These are phyloP conservation scores for Lasioglossum marginatum DNA, from an alignment of 2,888 invertebrate species.

Conservation along the genomic window DNA sequence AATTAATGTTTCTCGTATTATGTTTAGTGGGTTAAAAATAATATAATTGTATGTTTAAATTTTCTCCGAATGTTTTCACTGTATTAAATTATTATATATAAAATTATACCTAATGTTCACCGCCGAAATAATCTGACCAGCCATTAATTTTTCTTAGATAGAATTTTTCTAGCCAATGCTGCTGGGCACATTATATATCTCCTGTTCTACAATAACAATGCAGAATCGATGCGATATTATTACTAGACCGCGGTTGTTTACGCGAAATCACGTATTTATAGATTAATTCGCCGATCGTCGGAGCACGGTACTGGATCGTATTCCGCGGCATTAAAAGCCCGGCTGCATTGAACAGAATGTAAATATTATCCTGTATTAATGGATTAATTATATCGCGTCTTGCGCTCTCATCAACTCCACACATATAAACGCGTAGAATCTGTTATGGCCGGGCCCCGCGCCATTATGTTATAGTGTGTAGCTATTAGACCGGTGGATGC, in stretches of 20 bases:
- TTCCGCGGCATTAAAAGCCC: background rate
- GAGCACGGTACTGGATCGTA: background rate
- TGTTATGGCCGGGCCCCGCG: background rate
- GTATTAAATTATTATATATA: too few relatives aligned
- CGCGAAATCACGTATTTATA: background rate
- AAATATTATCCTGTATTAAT: constrained; percentile 11
- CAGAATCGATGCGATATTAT: background rate
- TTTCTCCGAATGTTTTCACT: too few relatives aligned
- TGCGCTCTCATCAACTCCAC: constrained; percentile 1
- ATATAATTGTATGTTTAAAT: too few relatives aligned
- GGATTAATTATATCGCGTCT: constrained; percentile 1
- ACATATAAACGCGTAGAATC: background rate
- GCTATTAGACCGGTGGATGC: constrained; percentile 6
- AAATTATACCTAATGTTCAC: background rate
- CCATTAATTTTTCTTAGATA: background rate
- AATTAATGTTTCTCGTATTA: too few relatives aligned
- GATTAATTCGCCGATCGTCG: background rate
- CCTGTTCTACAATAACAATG: background rate
- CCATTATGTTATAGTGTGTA: background rate
- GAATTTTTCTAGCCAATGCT: background rate
- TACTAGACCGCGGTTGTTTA: background rate
- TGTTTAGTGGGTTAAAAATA: too few relatives aligned
- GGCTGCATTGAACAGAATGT: constrained; percentile 2
- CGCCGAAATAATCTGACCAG: background rate
- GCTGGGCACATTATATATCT: background rate